Conservation (phyloP, 2,888 invertebrate species). For the Epinotia brunnichana region DNA sequence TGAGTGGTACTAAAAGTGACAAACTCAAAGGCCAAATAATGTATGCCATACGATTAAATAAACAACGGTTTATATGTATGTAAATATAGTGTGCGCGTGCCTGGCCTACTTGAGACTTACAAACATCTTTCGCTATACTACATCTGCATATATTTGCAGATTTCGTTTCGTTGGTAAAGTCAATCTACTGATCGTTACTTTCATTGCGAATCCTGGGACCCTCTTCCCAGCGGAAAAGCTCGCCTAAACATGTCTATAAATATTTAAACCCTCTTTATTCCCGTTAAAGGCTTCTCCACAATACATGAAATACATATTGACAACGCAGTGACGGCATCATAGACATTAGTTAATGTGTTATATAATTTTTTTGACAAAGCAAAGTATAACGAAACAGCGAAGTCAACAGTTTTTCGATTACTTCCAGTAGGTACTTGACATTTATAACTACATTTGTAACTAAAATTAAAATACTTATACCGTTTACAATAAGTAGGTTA, state of each 20-base stretch:
- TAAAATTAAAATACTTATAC: too few relatives aligned
- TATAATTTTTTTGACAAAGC: neutral
- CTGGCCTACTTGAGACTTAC: neutral
- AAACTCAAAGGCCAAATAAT: too few relatives aligned
- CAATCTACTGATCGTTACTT: conserved; percentile 16
- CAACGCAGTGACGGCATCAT: conserved; percentile 2
- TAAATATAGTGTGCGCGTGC: neutral
- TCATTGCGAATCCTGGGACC: conserved; percentile 34
- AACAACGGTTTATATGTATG: too few relatives aligned
- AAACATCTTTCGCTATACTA: neutral
- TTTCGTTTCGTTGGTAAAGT: neutral
- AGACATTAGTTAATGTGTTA: neutral
- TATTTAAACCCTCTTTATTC: conserved; percentile 62
- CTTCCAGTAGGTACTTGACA: too few relatives aligned
- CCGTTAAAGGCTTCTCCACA: conserved; percentile 26
- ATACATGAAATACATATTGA: conserved; percentile 24
- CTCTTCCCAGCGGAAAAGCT: conserved; percentile 51
- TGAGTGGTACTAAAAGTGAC: too few relatives aligned
- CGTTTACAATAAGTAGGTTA: too few relatives aligned
- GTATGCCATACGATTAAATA: too few relatives aligned
- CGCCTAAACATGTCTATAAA: conserved; percentile 57
- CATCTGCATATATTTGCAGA: neutral
- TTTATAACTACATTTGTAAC: too few relatives aligned
- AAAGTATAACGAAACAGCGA: neutral
- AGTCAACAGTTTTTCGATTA: neutral